Evolutionary conservation across 2,113 vertebrate genomes (phyloP).

Genomic region (Pimephales promelas): DNA sequence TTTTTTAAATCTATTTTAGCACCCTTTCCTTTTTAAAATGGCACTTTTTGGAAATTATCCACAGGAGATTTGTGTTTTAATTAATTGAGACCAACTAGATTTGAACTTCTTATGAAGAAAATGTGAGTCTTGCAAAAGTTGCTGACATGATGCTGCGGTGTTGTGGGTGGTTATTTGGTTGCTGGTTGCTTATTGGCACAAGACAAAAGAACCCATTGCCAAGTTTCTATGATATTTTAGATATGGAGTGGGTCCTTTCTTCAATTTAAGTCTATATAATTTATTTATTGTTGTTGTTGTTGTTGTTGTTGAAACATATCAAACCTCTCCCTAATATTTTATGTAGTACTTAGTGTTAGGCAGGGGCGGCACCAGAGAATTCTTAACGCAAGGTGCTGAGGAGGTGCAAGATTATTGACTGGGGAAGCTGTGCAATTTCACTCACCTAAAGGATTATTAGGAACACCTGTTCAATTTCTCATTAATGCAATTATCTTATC

Average conservation of each 20-base stretch:
- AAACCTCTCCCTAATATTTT: not conserved
- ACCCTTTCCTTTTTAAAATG: not conserved
- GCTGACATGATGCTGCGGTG: not conserved
- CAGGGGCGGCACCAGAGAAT: too few relatives aligned
- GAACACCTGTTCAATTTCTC: too few relatives aligned
- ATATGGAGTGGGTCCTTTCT: not conserved
- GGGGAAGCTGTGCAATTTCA: too few relatives aligned
- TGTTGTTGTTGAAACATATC: not conserved
- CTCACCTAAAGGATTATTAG: too few relatives aligned
- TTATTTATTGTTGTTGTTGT: too few relatives aligned
- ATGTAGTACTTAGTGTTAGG: not conserved
- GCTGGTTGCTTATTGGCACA: not conserved
- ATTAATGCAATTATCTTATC: too few relatives aligned
- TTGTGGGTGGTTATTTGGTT: too few relatives aligned
- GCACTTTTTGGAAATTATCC: not conserved
- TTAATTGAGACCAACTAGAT: not conserved
- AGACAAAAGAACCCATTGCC: not conserved
- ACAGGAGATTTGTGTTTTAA: not conserved
- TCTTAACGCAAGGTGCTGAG: too few relatives aligned
- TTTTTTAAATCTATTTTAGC: slow-evolving; percentile 1
- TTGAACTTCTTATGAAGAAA: not conserved
- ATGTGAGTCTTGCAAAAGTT: not conserved
- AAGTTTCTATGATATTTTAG: not conserved
- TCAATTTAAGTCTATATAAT: not conserved
- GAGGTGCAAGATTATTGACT: too few relatives aligned